These are phyloP conservation scores for Coracias cyanogaster DNA, from an alignment of 2,797 vertebrate species.

Conservation along the genomic window DNA sequence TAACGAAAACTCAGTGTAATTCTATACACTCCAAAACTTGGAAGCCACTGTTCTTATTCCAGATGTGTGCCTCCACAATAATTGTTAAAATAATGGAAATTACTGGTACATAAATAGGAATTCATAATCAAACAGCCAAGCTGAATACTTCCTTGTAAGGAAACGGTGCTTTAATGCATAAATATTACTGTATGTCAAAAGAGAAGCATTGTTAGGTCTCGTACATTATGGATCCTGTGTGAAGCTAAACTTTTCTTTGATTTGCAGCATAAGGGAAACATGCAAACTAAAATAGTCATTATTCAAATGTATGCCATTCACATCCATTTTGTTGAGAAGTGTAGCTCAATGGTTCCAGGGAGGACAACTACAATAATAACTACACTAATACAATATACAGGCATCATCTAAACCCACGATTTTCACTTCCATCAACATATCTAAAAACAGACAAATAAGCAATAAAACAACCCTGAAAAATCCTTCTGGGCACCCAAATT, in stretches of 20 bases:
- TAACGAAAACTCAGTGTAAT: constrained; percentile 15
- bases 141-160: neutral
- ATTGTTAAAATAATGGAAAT: neutral
- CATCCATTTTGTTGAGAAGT: neutral
- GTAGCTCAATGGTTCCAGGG: neutral
- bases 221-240: rapidly evolving
- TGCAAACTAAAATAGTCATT: neutral
- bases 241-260: neutral
- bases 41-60: neutral
- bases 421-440: neutral
- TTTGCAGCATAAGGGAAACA: neutral
- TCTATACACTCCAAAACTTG: neutral
- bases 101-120: neutral
- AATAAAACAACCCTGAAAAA: neutral
- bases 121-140: neutral
- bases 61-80: neutral
- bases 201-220: neutral
- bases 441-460: neutral
- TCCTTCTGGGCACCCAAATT: neutral
- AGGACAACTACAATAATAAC: neutral
- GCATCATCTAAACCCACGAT: neutral
- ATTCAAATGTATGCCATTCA: neutral
- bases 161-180: neutral
- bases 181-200: neutral
- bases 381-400: neutral